phyloP scores from a whole-genome alignment of 2,113 vertebrate genomes.

The Megaleporinus macrocephalus region DNA sequence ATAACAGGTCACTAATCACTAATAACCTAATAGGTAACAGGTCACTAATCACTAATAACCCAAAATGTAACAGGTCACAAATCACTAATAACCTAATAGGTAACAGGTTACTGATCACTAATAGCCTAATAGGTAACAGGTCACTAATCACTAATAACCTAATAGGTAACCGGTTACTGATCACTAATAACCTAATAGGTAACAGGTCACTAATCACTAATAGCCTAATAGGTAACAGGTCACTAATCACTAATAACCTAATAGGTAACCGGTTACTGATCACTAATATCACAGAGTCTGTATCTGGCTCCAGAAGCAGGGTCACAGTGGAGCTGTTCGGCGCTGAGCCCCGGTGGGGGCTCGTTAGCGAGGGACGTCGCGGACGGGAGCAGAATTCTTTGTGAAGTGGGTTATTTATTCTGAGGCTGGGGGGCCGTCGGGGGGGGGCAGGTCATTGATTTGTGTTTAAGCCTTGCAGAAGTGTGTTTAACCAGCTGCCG shows the following conservation, averaged over 20 bases:
- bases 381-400: constrained; percentile 57
- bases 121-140: too few species aligned
- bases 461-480: constrained; percentile 63
- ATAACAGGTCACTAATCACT: not conserved
- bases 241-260: not conserved
- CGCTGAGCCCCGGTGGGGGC: not conserved
- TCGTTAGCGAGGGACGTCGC: constrained; percentile 56
- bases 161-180: too few species aligned
- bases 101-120: too few species aligned
- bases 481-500: constrained; percentile 57
- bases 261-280: not conserved
- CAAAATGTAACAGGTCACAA: not conserved
- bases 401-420: constrained; percentile 62
- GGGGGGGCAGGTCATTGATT: constrained; percentile 62
- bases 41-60: not conserved
- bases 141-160: too few species aligned
- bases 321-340: not conserved
- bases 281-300: not conserved
- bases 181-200: too few species aligned
- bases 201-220: too few species aligned
- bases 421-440: constrained; percentile 16
- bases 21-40: not conserved
- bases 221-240: too few species aligned
- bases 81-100: not conserved
- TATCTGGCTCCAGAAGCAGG: not conserved